Conservation (phyloP, 1,140 invertebrate species). For the Meloidogyne exigua region DNA sequence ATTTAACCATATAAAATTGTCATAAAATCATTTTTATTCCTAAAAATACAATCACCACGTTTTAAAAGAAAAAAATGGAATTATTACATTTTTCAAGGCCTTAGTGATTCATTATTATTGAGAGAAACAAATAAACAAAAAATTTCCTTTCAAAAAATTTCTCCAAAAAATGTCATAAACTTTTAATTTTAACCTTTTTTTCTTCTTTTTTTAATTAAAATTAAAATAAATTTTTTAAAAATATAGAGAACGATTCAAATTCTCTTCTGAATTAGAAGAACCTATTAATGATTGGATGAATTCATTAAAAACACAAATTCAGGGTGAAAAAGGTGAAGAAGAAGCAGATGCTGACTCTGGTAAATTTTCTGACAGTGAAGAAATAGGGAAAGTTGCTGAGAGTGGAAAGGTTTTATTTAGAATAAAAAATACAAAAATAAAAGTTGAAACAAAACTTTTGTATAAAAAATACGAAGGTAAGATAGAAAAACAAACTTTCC, state of each 20-base stretch:
- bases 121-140: not conserved
- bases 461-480: too few relatives aligned
- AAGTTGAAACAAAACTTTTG: too few relatives aligned
- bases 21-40: not conserved
- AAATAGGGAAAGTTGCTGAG: not conserved
- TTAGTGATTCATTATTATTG: not conserved
- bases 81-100: not conserved
- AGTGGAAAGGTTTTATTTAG: too few relatives aligned
- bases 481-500: too few relatives aligned
- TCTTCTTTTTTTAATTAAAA: too few relatives aligned
- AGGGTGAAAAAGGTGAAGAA: not conserved
- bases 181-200: not conserved
- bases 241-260: not conserved
- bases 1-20: not conserved
- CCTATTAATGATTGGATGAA: conserved; percentile 24
- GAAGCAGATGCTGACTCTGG: conserved; percentile 16
- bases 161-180: not conserved
- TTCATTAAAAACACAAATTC: not conserved
- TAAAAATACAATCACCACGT: conserved; percentile 3
- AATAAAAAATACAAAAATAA: too few relatives aligned
- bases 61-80: not conserved
- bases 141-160: conserved; percentile 5
- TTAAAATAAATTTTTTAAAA: not conserved
- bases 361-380: conserved; percentile 27
- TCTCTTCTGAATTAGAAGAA: conserved; percentile 10